Evolutionary conservation across 1,140 invertebrate species (phyloP).

Genomic region (Dysdera silvatica): DNA sequence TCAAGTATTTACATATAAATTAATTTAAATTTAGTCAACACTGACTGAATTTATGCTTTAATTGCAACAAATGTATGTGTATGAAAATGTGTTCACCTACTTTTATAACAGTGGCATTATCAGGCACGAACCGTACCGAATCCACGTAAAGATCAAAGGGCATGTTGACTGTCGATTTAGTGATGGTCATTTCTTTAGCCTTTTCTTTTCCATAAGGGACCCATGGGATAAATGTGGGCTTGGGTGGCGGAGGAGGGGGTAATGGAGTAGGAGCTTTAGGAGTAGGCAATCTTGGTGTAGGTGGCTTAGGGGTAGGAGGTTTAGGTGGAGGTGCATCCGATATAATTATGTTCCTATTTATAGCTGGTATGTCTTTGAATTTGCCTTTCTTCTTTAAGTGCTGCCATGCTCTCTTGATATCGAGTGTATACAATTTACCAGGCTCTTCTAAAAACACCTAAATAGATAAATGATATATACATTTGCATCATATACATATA

Average conservation of each 20-base stretch:
- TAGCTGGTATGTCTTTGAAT: constrained; percentile 34
- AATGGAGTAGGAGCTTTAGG: background rate
- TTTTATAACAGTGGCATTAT: constrained; percentile 45
- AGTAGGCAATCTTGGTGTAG: background rate
- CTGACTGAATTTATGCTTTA: no score
- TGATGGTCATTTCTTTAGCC: background rate
- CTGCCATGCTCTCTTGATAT: constrained; percentile 44
- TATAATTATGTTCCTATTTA: constrained; percentile 32
- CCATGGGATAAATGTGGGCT: constrained; percentile 22
- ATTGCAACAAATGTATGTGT: no score
- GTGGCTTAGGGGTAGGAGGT: background rate
- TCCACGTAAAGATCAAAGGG: constrained; percentile 47
- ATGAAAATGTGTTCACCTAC: no score
- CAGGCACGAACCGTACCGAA: constrained; percentile 44
- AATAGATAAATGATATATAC: constrained; percentile 7
- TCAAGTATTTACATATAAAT: no score
- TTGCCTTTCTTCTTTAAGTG: constrained; percentile 32
- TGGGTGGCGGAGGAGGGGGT: background rate
- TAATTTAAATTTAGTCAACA: no score
- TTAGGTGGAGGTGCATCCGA: background rate
- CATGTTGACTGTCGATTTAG: constrained; percentile 28
- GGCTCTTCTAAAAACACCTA: constrained; percentile 47
- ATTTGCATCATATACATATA: background rate
- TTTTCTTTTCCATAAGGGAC: constrained; percentile 30
- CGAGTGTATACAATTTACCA: constrained; percentile 44